A percentile compares a stretch with the other conserved stretches of the same genome.
Evolutionary conservation across 2,113 vertebrate genomes (phyloP).

Genomic region (Cairina moschata): DNA sequence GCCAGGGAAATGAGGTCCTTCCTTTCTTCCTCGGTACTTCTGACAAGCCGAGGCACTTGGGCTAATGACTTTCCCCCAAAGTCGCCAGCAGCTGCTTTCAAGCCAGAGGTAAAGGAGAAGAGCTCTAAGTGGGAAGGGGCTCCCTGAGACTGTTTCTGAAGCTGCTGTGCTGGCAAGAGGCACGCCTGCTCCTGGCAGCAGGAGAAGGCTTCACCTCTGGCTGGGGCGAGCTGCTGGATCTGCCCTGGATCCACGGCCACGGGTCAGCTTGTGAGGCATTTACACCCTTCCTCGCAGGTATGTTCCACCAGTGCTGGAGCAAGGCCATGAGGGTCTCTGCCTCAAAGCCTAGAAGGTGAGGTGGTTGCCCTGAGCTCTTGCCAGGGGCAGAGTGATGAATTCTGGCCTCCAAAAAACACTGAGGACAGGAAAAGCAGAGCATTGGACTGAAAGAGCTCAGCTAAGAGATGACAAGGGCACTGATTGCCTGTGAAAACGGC

Average conservation of each 20-base stretch:
- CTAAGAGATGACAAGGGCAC: background rate
- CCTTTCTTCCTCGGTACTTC: background rate
- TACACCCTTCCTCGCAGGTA: accelerated
- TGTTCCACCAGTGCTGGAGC: background rate
- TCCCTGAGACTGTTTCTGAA: slow-evolving; percentile 50
- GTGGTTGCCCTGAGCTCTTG: background rate
- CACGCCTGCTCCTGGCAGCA: background rate
- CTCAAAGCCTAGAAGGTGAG: background rate
- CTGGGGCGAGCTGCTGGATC: background rate
- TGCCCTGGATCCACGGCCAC: background rate
- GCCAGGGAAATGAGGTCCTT: background rate
- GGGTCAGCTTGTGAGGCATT: background rate
- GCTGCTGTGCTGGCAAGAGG: background rate
- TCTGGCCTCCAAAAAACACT: background rate
- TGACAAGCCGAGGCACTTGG: slow-evolving; percentile 33
- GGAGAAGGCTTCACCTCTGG: background rate
- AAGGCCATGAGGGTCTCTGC: background rate
- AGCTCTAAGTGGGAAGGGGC: background rate
- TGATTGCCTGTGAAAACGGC: background rate
- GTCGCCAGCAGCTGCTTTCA: background rate
- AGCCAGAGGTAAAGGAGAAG: background rate
- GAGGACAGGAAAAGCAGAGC: background rate
- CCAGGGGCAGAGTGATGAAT: background rate
- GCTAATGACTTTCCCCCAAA: background rate
- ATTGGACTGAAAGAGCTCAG: background rate